Conservation (phyloP, 2,888 invertebrate genomes). For the Masnerella sp. region DNA sequence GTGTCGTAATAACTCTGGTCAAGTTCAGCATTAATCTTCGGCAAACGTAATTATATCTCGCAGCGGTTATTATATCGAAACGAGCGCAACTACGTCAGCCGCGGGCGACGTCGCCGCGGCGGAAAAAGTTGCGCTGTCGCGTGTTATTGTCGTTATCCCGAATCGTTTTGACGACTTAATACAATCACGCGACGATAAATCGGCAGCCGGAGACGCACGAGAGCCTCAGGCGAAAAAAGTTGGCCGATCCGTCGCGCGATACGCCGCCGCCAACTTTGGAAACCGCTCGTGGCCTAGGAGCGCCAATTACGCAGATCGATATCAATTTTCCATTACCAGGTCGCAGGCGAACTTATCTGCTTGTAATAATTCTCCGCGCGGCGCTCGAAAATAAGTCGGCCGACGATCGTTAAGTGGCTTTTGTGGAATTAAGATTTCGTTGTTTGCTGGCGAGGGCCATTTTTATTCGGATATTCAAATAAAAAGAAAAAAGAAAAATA, state of each 20-base stretch:
- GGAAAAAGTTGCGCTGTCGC: conserved; percentile 26
- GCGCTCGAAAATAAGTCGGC: conserved; percentile 10
- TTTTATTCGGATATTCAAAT: no score
- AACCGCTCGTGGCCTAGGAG: conserved; percentile 26
- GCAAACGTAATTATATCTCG: conserved; percentile 53
- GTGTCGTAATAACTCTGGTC: conserved; percentile 51
- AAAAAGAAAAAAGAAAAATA: no score
- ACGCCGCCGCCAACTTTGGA: conserved; percentile 20
- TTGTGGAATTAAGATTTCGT: neutral
- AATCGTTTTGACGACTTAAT: conserved; percentile 25
- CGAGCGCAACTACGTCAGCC: conserved; percentile 47
- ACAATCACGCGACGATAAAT: conserved; percentile 25
- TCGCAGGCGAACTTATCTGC: conserved; percentile 10
- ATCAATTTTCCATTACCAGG: conserved; percentile 33
- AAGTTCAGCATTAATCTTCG: conserved; percentile 58
- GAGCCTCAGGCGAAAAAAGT: neutral
- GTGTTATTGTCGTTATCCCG: conserved; percentile 31
- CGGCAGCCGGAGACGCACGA: conserved; percentile 4
- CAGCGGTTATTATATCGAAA: conserved; percentile 53
- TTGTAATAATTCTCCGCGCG: conserved; percentile 20
- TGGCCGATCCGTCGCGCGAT: neutral
- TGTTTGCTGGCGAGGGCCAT: neutral
- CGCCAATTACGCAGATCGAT: conserved; percentile 40
- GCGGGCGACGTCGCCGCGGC: conserved; percentile 17
- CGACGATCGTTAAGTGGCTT: neutral